These are phyloP conservation scores for Drosophila tripunctata DNA, from an alignment of 2,888 invertebrate species.

Conservation along the genomic window DNA sequence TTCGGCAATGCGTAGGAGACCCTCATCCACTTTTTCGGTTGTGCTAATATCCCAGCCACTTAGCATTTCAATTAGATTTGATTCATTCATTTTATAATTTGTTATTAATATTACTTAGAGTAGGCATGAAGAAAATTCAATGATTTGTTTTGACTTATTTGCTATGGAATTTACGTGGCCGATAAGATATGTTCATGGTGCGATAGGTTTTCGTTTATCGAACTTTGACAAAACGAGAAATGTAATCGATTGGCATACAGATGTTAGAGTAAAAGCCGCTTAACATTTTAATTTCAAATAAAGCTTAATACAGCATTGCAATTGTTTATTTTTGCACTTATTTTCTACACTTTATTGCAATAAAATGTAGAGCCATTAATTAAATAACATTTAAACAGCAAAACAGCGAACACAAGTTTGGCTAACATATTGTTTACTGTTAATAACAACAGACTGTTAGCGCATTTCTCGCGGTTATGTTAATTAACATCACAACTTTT, in stretches of 20 bases:
- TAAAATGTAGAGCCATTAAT: no score
- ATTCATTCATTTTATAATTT: slow-evolving; percentile 26
- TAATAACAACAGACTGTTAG: neutral
- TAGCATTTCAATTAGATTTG: slow-evolving; percentile 37
- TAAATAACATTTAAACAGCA: neutral
- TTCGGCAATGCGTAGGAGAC: slow-evolving; percentile 63
- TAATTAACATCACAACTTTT: slow-evolving; percentile 13
- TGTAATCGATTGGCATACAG: neutral
- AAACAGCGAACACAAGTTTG: neutral
- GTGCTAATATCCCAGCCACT: slow-evolving; percentile 82
- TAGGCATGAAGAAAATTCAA: slow-evolving; percentile 6
- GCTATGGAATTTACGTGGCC: slow-evolving; percentile 49
- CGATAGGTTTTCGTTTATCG: neutral
- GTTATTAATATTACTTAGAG: neutral
- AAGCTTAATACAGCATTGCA: neutral
- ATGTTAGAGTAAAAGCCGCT: neutral
- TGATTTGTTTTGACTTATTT: slow-evolving; percentile 18
- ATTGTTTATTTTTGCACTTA: neutral
- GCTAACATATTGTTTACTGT: neutral
- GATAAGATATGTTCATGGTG: neutral
- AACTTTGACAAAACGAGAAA: no score
- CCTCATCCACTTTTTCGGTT: slow-evolving; percentile 85
- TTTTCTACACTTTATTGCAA: no score
- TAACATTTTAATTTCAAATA: neutral
- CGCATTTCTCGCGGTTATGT: neutral